These are phyloP conservation scores for Tigriopus japonicus DNA, from an alignment of 1,140 invertebrate species.

Conservation along the genomic window DNA sequence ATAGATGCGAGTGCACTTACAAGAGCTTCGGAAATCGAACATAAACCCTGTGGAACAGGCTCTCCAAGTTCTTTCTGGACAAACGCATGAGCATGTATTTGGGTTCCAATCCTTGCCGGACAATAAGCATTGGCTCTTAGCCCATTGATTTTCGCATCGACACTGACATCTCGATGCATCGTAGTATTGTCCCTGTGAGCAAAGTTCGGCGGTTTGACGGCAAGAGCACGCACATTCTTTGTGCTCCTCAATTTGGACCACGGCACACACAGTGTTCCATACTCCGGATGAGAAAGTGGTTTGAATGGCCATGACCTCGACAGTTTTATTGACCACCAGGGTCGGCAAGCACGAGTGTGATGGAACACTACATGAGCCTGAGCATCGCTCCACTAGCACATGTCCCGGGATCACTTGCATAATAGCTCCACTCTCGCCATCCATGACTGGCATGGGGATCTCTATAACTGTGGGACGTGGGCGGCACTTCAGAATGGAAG, in stretches of 20 bases:
- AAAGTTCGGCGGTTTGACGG: neutral
- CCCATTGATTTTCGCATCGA: neutral
- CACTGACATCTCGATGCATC: neutral
- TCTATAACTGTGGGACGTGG: too few species aligned
- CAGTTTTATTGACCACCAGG: too few species aligned
- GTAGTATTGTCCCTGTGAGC: neutral
- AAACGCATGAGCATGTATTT: neutral
- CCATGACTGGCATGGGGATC: too few species aligned
- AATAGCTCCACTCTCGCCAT: too few species aligned
- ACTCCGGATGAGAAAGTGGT: too few species aligned
- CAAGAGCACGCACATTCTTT: neutral
- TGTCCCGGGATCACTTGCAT: too few species aligned
- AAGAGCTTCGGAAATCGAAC: neutral
- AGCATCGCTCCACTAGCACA: too few species aligned
- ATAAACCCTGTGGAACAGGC: neutral
- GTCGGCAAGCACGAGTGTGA: too few species aligned
- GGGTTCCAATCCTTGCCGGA: neutral
- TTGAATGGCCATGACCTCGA: too few species aligned
- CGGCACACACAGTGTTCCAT: too few species aligned
- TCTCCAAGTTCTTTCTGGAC: neutral
- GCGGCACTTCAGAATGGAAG: too few species aligned
- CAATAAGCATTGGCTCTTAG: neutral
- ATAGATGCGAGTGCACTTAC: neutral
- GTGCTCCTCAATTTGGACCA: neutral
- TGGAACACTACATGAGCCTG: too few species aligned